Base-by-base conservation (phyloP, 2,113 vertebrate genomes). In the Ranitomeya variabilis region DNA sequence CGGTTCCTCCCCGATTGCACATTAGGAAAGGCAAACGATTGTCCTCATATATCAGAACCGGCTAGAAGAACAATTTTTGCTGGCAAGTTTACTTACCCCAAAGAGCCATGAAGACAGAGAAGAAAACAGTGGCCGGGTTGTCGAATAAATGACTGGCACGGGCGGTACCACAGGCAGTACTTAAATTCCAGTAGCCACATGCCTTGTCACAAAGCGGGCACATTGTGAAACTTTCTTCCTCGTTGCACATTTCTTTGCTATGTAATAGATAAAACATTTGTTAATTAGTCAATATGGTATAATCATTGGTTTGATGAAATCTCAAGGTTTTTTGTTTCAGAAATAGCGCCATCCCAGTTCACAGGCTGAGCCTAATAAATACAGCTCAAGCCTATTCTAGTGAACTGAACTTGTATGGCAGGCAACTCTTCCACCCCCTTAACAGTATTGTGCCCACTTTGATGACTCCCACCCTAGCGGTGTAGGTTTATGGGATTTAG, bases 81-180 rank as follows among this genome's bases (percentile, higher is more conserved):
- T 23, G 16, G 0, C 16, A 59, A 15, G 12, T 85, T n/a, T 60
- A 88, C 97, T 95, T 93, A 99, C 98, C 98, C 98, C 98, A 99
- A 71, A 99, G 94, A 90, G 98, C 99, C 98, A 99, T 99, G 90
- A 99, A 99, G 91, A 99, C 93, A 88, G 98, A 97, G 83, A 99
- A 99, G 93, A 99, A 96, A 90, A 99, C 97, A 0, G 98, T 99
- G 80, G 97, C 98, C 0, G 98, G 98, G 92, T 99, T 99, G 94
- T 99, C 98, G 85, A 99, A 99, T 59, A 99, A 95, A 93, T 99
- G 98, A 64, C 98, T 99, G 3, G 98, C 98, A 19, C 93, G 94
- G 23, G 98, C 97, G 0, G 97, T 99, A 82, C 94, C 93, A 76
- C 98, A 99, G 11, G 98, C 98, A 0, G 96, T 96, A 93, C 97